Evolutionary conservation across 2,888 invertebrate genomes (phyloP).

Genomic region (Buathra laborator): DNA sequence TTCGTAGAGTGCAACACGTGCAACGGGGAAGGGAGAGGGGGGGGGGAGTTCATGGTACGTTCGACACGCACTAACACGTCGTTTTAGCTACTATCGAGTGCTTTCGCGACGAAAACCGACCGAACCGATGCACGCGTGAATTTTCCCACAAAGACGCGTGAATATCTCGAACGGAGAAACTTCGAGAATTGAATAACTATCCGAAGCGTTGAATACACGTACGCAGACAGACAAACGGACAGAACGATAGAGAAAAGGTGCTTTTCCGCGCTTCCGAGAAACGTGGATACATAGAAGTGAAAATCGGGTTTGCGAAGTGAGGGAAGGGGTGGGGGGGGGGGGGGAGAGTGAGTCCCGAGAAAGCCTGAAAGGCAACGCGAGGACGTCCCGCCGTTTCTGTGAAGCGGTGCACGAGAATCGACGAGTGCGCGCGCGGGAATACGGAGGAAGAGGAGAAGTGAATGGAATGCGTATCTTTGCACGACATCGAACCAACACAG

Average conservation of each 20-base stretch:
- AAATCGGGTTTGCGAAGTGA: background rate
- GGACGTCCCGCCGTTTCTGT: background rate
- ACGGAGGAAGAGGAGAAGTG: constrained; percentile 5
- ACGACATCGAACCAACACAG: constrained; percentile 43
- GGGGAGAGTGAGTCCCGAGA: background rate
- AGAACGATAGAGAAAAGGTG: background rate
- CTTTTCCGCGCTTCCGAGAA: background rate
- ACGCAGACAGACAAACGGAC: background rate
- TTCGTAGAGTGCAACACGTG: constrained; percentile 57
- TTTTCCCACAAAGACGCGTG: background rate
- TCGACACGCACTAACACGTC: constrained; percentile 12
- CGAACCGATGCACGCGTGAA: background rate
- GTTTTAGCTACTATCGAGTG: background rate
- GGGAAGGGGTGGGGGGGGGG: constrained; percentile 2
- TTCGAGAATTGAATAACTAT: constrained; percentile 25
- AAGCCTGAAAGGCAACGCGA: background rate
- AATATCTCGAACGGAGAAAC: constrained; percentile 6
- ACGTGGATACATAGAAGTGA: background rate
- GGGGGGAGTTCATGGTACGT: constrained; percentile 33
- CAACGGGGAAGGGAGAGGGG: background rate
- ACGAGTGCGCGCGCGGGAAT: background rate
- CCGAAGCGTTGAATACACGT: background rate
- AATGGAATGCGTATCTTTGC: constrained; percentile 56
- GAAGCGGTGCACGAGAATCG: background rate
- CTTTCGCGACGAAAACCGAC: background rate